Base-by-base conservation (phyloP, 2,888 invertebrate species). In the Polyommatus icarus region DNA sequence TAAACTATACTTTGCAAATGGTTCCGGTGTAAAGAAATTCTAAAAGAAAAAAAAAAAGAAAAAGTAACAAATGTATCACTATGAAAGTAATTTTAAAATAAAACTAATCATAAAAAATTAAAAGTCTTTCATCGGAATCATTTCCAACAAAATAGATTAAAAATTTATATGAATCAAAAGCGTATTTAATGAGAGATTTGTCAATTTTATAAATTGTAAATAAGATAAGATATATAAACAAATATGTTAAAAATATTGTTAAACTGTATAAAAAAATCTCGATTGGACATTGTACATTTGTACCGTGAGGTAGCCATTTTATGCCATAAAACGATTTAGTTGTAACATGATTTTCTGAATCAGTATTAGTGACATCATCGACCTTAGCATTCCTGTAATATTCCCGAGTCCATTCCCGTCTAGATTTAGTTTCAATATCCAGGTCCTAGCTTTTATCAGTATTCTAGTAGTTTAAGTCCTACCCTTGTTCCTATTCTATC, bases 271-370 rank as follows among this genome's bases (percentile, higher is more conserved):
- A 87, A 87, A 86, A 86, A 77, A 71, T 76, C 57, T 83, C 84
- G 81, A 86, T 87, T 86, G 87, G 86, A 85, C 84, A 86, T 84
- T 87, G 89, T 90, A 89, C 86, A 84, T 84, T 80, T 91, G 91
- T 91, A 91, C 90, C 91, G 90, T 91, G 92, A 91, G 92, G 92
- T 93, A 93, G 93, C 93, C 93, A 94, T 93, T 90, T 85, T 89
- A 92, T 92, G 93, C 93, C 93, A 93, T 94, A 92, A 87, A 80
- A 82, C 79, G 80, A 79, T 83, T 83, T 84, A 84, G 84, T 82
- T 78, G 81, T 83, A 80, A 82, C 79, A 75, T 78, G 80, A 83
- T 80, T 80, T 82, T 80, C 84, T 81, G 83, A 83, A 86, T 84
- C 90, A 90, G 89, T 90, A 89, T 90, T 90, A 80, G 76, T 78